Base-by-base conservation (phyloP, 1,140 invertebrate genomes). In the Lanistes nyassanus region DNA sequence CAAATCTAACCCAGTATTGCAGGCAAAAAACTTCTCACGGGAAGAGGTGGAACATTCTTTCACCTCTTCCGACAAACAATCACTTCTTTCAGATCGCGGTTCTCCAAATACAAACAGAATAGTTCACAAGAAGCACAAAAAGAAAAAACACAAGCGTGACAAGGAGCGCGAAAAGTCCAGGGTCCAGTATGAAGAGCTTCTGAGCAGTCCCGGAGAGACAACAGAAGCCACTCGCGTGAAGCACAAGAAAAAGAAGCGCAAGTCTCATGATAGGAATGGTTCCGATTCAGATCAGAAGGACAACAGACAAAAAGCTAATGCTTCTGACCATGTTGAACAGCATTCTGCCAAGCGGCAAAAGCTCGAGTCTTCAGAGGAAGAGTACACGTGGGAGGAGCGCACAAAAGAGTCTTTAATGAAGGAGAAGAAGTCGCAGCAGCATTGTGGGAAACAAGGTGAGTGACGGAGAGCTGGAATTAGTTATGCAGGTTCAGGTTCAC, bases 101-200 rank as follows among this genome's bases (percentile, higher is more conserved):
- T 73, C 75, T 13, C 29, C 60, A 39, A 34, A 56, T 31, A 70
- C 64, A 23, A 53, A 79, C 31, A 68, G 39, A 36, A 37, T 39
- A 21, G 69, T 71, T 31, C 79, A 79, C 53, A 84, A 85, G 66
- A 84, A 85, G 66, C 79, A 80, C 68, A 84, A 84, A 74, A 84
- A 82, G 72, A 79, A 79, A 60, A 78, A 80, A 71, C 75, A 79
- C 53, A 71, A 72, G 71, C 67, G 62, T 19, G 74, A 73, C 39
- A 71, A 68, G 51, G 68, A 76, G 7, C 26, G 51, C n/a, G 68
- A 56, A 13, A 5, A 19, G 3, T 26, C 55, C 23, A 16, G 56
- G n/a, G 65, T 67, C 23, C 39, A 42, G 36, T 67, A 67, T 37
- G 36, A 31, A 36, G 39, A 60, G 29, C 70, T 72, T 34, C 65